phyloP scores from a whole-genome alignment of 2,888 invertebrate genomes.

The Cyclophora albipunctata region DNA sequence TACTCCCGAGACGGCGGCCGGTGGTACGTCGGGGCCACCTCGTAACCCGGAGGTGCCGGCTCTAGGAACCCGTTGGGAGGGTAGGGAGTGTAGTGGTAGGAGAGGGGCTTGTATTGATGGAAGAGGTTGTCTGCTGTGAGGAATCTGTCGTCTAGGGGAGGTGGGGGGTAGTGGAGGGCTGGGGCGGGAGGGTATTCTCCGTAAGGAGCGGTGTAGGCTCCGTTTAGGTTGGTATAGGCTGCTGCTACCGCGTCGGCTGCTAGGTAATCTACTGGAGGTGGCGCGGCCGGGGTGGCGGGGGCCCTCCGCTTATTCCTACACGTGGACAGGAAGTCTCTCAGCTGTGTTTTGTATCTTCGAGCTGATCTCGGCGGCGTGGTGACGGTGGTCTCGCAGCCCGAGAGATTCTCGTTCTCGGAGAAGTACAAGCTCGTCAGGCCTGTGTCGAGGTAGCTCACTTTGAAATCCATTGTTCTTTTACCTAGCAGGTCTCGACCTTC shows the following conservation, averaged over 20 bases:
- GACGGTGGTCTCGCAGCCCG: conserved; percentile 77
- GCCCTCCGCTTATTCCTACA: conserved; percentile 88
- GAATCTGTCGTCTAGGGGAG: conserved; percentile 80
- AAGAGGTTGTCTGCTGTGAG: conserved; percentile 90
- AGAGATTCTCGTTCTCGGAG: conserved; percentile 87
- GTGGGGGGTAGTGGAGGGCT: conserved; percentile 81
- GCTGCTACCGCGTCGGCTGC: conserved; percentile 82
- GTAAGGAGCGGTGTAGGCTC: conserved; percentile 87
- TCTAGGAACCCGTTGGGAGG: conserved; percentile 90
- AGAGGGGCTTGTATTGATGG: conserved; percentile 91
- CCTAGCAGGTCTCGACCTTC: conserved; percentile 98
- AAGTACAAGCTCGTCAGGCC: conserved; percentile 94
- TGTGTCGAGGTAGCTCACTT: conserved; percentile 97
- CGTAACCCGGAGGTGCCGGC: conserved; percentile 78
- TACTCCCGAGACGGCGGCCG: conserved; percentile 76
- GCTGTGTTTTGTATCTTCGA: conserved; percentile 93
- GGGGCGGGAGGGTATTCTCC: conserved; percentile 82
- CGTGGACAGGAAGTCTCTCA: conserved; percentile 93
- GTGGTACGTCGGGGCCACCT: conserved; percentile 78
- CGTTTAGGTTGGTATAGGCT: conserved; percentile 86
- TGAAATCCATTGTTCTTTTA: conserved; percentile 99
- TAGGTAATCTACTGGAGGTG: conserved; percentile 81
- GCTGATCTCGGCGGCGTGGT: conserved; percentile 86
- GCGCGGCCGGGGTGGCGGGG: conserved; percentile 68
- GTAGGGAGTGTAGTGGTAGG: conserved; percentile 85